Evolutionary conservation across 2,797 vertebrate species (phyloP).

Genomic region (Spondyliosoma cantharus): DNA sequence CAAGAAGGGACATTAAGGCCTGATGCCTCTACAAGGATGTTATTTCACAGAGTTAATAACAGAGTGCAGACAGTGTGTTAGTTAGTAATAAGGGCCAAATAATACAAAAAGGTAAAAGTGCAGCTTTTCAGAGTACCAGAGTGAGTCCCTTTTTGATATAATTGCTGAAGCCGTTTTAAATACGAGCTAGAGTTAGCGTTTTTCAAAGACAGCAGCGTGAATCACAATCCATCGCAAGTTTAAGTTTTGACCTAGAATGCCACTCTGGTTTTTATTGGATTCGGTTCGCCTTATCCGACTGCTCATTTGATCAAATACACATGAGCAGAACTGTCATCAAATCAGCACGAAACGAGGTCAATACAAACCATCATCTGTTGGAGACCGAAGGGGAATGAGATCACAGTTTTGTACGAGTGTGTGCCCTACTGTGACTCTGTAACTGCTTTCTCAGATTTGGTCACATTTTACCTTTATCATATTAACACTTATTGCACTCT

Average conservation of each 20-base stretch:
- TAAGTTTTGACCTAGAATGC: slow-evolving; percentile 16
- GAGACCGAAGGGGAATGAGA: background rate
- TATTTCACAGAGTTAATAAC: slow-evolving; percentile 50
- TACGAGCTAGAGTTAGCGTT: slow-evolving; percentile 4
- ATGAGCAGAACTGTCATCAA: slow-evolving; percentile 34
- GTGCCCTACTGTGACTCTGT: slow-evolving; percentile 11
- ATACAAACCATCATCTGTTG: slow-evolving; percentile 13
- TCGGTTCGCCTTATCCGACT: slow-evolving; percentile 5
- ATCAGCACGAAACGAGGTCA: slow-evolving; percentile 29
- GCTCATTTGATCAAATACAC: slow-evolving; percentile 18
- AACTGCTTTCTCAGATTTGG: slow-evolving; percentile 21
- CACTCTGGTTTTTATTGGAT: slow-evolving; percentile 14
- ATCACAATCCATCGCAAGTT: slow-evolving; percentile 13
- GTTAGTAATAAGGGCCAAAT: slow-evolving; percentile 42
- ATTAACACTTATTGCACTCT: slow-evolving; percentile 69
- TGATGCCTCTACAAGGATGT: slow-evolving; percentile 37
- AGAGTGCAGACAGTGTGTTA: slow-evolving; percentile 34
- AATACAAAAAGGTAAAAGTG: slow-evolving; percentile 58
- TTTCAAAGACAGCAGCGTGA: slow-evolving; percentile 14
- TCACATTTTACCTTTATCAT: slow-evolving; percentile 62
- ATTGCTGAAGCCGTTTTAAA: slow-evolving; percentile 27
- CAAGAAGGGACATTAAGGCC: slow-evolving; percentile 27
- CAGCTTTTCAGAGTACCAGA: slow-evolving; percentile 54
- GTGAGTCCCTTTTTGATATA: slow-evolving; percentile 61
- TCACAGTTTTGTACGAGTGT: slow-evolving; percentile 3